Conservation (phyloP, 2,888 invertebrate genomes). For the Cloeon dipterum region DNA sequence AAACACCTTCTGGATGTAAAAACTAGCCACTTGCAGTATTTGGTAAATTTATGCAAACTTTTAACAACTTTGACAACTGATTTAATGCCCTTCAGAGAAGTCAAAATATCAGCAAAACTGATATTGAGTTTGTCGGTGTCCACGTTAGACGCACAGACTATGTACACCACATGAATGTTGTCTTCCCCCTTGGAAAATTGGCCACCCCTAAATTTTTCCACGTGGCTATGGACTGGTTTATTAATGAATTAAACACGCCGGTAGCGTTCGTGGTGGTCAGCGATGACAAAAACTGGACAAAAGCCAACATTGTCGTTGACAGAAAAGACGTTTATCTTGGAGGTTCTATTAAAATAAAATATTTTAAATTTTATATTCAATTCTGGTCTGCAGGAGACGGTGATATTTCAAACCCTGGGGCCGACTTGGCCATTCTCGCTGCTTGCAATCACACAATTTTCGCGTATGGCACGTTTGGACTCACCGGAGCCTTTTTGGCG, state of each 20-base stretch:
- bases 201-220: background rate
- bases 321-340: too few relatives aligned
- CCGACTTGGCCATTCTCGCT: background rate
- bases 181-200: background rate
- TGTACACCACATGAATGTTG: background rate
- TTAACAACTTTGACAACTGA: too few relatives aligned
- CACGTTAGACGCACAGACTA: background rate
- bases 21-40: too few relatives aligned
- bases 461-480: background rate
- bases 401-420: too few relatives aligned
- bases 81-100: too few relatives aligned
- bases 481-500: background rate
- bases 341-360: too few relatives aligned
- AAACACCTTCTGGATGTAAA: too few relatives aligned
- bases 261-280: background rate
- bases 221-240: background rate
- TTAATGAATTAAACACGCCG: background rate
- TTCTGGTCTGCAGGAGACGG: too few relatives aligned
- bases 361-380: too few relatives aligned
- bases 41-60: too few relatives aligned
- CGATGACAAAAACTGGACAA: background rate
- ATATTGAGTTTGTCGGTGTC: background rate
- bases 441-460: background rate
- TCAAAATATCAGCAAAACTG: too few relatives aligned
- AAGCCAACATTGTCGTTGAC: too few relatives aligned